Percentiles rank a stretch among this genome's conserved stretches.
These are phyloP conservation scores for Rhinatrema bivittatum DNA, from an alignment of 2,797 vertebrate genomes.

Conservation along the genomic window DNA sequence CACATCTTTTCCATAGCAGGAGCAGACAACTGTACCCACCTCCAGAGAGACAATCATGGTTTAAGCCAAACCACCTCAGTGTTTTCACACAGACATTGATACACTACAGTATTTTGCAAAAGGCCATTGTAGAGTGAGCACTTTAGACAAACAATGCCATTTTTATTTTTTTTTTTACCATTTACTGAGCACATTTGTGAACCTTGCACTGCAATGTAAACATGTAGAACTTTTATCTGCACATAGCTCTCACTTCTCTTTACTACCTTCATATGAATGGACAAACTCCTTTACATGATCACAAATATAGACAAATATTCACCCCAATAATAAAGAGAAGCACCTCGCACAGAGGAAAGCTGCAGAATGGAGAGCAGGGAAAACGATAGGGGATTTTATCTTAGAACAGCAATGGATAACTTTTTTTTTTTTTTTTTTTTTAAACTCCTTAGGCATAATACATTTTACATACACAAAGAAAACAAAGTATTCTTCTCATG, in stretches of 20 bases:
- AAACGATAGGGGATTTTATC: slow-evolving; percentile 4
- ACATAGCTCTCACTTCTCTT: slow-evolving; percentile 30
- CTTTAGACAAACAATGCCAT: slow-evolving; percentile 43
- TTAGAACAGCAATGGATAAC: too few species aligned
- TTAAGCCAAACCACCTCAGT: slow-evolving; percentile 48
- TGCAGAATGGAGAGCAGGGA: slow-evolving; percentile 16
- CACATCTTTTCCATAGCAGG: too few species aligned
- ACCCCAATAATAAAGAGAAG: slow-evolving; percentile 10
- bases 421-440: too few species aligned
- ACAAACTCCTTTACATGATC: slow-evolving; percentile 11
- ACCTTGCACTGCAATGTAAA: slow-evolving; percentile 50
- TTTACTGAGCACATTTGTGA: slow-evolving; percentile 48
- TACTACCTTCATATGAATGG: slow-evolving; percentile 28
- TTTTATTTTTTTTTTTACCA: slow-evolving; percentile 49
- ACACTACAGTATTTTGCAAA: slow-evolving; percentile 52
- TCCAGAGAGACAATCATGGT: slow-evolving; percentile 46
- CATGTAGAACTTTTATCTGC: slow-evolving; percentile 30
- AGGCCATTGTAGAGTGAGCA: slow-evolving; percentile 46
- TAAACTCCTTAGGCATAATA: too few species aligned
- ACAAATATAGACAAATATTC: slow-evolving; percentile 8
- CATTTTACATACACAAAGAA: too few species aligned
- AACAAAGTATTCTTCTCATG: too few species aligned
- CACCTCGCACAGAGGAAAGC: slow-evolving; percentile 24
- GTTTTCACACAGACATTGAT: slow-evolving; percentile 52
- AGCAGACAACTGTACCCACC: slow-evolving; percentile 1